phyloP scores from a whole-genome alignment of 1,140 invertebrate species.

The Telenomus remus region DNA sequence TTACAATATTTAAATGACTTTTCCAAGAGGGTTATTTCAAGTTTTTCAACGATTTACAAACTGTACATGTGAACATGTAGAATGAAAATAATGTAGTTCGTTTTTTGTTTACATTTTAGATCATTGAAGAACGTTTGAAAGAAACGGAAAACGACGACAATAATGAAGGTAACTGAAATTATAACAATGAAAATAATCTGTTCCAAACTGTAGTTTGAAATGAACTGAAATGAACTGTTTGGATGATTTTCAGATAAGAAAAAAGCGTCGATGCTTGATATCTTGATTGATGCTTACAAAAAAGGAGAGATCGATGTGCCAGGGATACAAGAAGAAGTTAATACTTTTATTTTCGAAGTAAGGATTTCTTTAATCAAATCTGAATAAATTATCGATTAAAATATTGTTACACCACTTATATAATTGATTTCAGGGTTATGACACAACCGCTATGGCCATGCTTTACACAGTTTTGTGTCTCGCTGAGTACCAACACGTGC shows the following conservation, averaged over 20 bases:
- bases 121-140: too few species aligned
- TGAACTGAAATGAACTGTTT: too few species aligned
- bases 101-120: too few species aligned
- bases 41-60: slow-evolving; percentile 1
- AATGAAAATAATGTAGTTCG: too few species aligned
- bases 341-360: slow-evolving; percentile 55
- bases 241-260: slow-evolving; percentile 41
- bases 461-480: slow-evolving; percentile 30
- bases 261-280: slow-evolving; percentile 43
- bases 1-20: slow-evolving; percentile 83
- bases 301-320: slow-evolving; percentile 41
- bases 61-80: too few species aligned
- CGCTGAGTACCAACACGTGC: slow-evolving; percentile 34
- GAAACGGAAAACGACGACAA: too few species aligned
- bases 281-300: slow-evolving; percentile 39
- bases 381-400: too few species aligned
- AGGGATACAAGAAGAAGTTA: slow-evolving; percentile 51
- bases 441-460: slow-evolving; percentile 36
- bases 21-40: slow-evolving; percentile 76
- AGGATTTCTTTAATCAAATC: too few species aligned
- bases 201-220: too few species aligned
- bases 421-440: slow-evolving; percentile 39
- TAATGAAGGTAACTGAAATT: too few species aligned
- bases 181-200: too few species aligned
- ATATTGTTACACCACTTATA: neutral